Conservation (phyloP, 1,140 invertebrate genomes). For the Drosophila lowei region DNA sequence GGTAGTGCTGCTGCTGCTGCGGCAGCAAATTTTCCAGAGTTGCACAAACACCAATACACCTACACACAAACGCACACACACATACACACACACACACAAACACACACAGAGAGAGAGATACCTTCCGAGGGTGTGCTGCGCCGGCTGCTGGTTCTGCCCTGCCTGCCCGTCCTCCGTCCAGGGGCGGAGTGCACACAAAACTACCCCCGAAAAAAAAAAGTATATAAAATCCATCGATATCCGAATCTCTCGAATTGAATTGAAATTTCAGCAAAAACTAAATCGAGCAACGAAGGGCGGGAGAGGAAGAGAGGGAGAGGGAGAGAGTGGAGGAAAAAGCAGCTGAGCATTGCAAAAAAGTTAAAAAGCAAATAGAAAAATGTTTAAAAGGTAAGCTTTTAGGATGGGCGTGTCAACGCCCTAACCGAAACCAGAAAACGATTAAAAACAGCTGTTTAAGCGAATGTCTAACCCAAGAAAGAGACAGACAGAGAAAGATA, state of each 20-base stretch:
- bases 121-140: slow-evolving; percentile 66
- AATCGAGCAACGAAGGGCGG: slow-evolving; percentile 30
- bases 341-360: slow-evolving; percentile 51
- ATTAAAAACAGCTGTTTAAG: slow-evolving; percentile 39
- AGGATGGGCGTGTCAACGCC: slow-evolving; percentile 36
- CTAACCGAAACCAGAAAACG: slow-evolving; percentile 21
- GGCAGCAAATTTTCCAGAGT: slow-evolving; percentile 42
- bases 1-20: slow-evolving; percentile 32
- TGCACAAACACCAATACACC: slow-evolving; percentile 17
- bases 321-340: slow-evolving; percentile 22
- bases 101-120: slow-evolving; percentile 29
- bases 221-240: slow-evolving; percentile 43
- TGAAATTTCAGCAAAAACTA: slow-evolving; percentile 56
- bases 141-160: slow-evolving; percentile 24
- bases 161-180: too few species aligned
- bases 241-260: slow-evolving; percentile 40
- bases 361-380: slow-evolving; percentile 25
- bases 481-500: slow-evolving; percentile 1
- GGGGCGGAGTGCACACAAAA: slow-evolving; percentile 34
- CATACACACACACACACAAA: slow-evolving; percentile 34
- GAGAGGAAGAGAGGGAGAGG: background rate
- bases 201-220: slow-evolving; percentile 61
- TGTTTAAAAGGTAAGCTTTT: slow-evolving; percentile 42
- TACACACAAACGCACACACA: slow-evolving; percentile 9
- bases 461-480: slow-evolving; percentile 7